phyloP scores from a whole-genome alignment of 2,113 vertebrate genomes.

The Acrocephalus arundinaceus region DNA sequence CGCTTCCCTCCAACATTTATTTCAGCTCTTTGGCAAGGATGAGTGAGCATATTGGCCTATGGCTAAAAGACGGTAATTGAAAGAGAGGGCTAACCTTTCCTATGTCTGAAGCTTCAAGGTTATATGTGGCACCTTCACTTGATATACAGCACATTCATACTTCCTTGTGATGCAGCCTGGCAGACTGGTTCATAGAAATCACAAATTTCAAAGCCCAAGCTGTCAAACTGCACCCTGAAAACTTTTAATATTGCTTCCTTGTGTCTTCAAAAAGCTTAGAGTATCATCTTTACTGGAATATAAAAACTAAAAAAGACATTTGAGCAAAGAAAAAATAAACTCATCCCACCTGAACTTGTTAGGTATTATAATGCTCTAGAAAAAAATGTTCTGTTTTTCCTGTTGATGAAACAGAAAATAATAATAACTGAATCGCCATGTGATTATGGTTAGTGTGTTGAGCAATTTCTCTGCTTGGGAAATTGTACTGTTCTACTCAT shows the following conservation, averaged over 20 bases:
- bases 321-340: not conserved
- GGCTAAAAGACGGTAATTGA: not conserved
- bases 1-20: fast-evolving
- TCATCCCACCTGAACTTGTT: not conserved
- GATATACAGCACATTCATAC: not conserved
- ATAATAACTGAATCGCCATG: not conserved
- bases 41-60: not conserved
- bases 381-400: not conserved
- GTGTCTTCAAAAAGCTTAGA: not conserved
- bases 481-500: not conserved
- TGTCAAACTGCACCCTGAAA: not conserved
- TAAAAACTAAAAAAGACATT: not conserved
- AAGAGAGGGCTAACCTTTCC: not conserved
- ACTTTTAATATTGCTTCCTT: not conserved
- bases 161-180: not conserved
- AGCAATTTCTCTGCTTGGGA: not conserved
- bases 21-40: not conserved
- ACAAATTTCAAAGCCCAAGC: not conserved
- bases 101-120: not conserved
- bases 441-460: not conserved
- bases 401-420: not conserved
- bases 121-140: not conserved
- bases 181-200: not conserved
- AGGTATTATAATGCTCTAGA: not conserved
- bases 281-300: not conserved